phyloP scores from a whole-genome alignment of 2,888 invertebrate species.

The Eumerus sabulonum region DNA sequence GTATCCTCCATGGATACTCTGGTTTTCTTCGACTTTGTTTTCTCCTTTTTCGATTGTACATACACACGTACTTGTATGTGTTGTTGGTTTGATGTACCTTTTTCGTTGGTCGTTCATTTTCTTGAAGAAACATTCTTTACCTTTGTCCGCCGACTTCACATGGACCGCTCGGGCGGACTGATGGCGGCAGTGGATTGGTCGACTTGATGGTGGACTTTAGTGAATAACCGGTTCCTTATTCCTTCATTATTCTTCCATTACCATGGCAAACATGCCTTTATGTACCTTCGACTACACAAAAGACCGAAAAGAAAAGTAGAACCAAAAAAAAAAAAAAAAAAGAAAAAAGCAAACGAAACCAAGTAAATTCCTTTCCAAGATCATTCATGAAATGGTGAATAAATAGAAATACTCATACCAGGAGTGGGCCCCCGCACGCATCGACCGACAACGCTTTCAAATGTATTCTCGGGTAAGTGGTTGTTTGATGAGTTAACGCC shows the following conservation, averaged over 20 bases:
- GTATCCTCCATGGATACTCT: no score
- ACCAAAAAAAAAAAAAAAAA: conserved; percentile 2
- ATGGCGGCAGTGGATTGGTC: no score
- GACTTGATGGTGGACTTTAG: conserved; percentile 36
- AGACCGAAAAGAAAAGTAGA: conserved; percentile 3
- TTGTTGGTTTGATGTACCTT: conserved; percentile 24
- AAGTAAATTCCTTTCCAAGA: conserved; percentile 66
- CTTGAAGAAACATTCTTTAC: conserved; percentile 55
- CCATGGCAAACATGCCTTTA: conserved; percentile 46
- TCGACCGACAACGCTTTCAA: conserved; percentile 24
- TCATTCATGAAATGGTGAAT: conserved; percentile 58
- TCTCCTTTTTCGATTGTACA: no score
- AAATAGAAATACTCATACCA: conserved; percentile 12
- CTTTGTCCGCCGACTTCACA: conserved; percentile 63
- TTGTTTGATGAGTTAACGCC: conserved; percentile 53
- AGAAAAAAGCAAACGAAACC: conserved; percentile 13
- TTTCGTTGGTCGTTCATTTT: conserved; percentile 24
- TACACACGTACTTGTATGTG: neutral
- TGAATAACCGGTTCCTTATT: conserved; percentile 58
- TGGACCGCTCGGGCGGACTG: conserved; percentile 61
- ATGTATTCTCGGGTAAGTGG: conserved; percentile 8
- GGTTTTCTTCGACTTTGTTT: no score
- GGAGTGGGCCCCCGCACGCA: conserved; percentile 38
- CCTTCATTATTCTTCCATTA: conserved; percentile 67
- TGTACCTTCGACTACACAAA: conserved; percentile 11